These are phyloP conservation scores for Sphecodes monilicornis DNA, from an alignment of 2,888 invertebrate species.

Conservation along the genomic window DNA sequence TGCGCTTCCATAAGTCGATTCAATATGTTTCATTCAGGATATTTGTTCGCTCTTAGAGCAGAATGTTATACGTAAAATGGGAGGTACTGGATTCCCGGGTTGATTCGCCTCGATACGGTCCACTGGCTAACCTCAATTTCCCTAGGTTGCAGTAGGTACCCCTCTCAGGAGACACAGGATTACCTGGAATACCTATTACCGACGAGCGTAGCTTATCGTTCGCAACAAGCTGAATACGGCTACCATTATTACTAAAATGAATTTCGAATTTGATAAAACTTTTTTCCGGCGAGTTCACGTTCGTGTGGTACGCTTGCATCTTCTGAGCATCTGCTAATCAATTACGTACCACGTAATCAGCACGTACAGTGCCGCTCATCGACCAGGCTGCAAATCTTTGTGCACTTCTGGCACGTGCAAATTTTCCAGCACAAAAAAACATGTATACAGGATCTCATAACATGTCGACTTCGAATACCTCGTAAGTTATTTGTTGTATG, in stretches of 20 bases:
- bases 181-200: conserved; percentile 69
- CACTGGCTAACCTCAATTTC: conserved; percentile 73
- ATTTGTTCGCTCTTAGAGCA: conserved; percentile 30
- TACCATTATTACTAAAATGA: conserved; percentile 60
- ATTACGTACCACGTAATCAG: not conserved
- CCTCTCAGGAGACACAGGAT: conserved; percentile 67
- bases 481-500: no score
- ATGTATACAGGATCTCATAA: no score
- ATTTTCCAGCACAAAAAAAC: no score
- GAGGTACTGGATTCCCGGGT: conserved; percentile 55
- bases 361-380: not conserved
- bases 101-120: conserved; percentile 69
- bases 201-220: conserved; percentile 62
- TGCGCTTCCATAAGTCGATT: not conserved
- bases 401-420: not conserved
- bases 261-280: conserved; percentile 44
- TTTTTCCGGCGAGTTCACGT: not conserved
- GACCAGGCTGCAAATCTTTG: not conserved
- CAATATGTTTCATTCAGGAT: conserved; percentile 27
- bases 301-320: not conserved
- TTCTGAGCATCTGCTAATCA: not conserved
- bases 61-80: conserved; percentile 56
- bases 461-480: no score
- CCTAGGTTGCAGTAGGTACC: conserved; percentile 69
- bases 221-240: conserved; percentile 61